Conservation (phyloP, 2,797 vertebrate species). For the Myioborus miniatus region DNA sequence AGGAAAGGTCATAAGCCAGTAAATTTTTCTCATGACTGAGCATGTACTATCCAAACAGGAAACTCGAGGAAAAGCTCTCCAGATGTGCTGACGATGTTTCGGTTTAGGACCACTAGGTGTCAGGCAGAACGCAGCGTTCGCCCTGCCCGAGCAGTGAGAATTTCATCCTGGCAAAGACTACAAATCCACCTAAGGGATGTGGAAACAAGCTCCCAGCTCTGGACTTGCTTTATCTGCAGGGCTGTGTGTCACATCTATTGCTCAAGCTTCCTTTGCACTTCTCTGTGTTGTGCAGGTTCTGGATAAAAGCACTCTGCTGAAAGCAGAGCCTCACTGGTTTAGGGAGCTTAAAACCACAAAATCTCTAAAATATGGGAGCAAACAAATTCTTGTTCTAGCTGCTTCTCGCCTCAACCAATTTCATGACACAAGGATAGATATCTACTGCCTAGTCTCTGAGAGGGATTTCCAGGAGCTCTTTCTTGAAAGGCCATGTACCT, state of each 20-base stretch:
- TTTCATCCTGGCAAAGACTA: neutral
- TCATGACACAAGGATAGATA: neutral
- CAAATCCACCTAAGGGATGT: neutral
- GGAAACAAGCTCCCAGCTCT: neutral
- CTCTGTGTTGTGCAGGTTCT: neutral
- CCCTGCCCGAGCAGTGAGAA: neutral
- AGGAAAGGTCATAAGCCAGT: neutral
- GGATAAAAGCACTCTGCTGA: neutral
- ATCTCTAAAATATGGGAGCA: neutral
- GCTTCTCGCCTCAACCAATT: neutral
- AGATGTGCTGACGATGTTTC: neutral
- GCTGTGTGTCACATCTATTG: fast-evolving
- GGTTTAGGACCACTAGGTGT: constrained; percentile 65
- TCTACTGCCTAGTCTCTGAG: neutral
- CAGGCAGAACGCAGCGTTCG: constrained; percentile 40
- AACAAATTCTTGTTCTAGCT: neutral
- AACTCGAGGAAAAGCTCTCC: fast-evolving
- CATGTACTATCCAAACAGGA: fast-evolving
- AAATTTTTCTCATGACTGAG: neutral
- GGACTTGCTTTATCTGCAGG: neutral
- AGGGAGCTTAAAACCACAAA: neutral
- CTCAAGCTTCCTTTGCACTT: neutral
- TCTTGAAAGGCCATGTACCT: neutral
- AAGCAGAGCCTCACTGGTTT: neutral
- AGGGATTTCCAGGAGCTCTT: neutral